Evolutionary conservation across 2,797 vertebrate species (phyloP).

Genomic region (Sarcophilus harrisii): DNA sequence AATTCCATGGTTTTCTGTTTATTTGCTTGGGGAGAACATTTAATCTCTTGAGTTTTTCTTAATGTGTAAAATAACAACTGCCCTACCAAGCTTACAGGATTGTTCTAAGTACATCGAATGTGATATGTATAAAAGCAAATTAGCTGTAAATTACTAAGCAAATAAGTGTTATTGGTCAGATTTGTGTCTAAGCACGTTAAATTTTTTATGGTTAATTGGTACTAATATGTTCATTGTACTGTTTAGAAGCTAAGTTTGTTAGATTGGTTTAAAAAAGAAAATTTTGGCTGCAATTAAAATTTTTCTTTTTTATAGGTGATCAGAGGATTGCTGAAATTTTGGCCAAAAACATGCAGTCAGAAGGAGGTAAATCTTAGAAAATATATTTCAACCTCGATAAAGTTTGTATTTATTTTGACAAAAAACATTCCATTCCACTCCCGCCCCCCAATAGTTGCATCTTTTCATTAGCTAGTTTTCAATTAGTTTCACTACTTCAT

Average conservation of each 20-base stretch:
- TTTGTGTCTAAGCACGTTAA: neutral
- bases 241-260: constrained; percentile 27
- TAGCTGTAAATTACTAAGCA: neutral
- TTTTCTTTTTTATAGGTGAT: constrained; percentile 91
- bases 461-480: neutral
- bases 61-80: neutral
- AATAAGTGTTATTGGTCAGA: neutral
- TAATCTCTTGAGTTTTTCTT: neutral
- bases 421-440: neutral
- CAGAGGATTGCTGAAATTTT: constrained; percentile 97
- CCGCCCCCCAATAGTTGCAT: neutral
- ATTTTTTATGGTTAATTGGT: neutral
- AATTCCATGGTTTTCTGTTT: neutral
- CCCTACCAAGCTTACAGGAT: neutral
- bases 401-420: neutral
- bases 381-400: neutral
- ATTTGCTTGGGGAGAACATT: neutral
- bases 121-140: neutral
- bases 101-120: neutral
- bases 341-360: constrained; percentile 99
- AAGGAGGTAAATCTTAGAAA: constrained; percentile 92
- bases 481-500: neutral
- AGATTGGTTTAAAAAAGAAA: neutral
- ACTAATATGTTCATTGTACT: neutral
- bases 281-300: constrained; percentile 51